Conservation (phyloP, 2,113 vertebrate species). For the Colinus virginianus region DNA sequence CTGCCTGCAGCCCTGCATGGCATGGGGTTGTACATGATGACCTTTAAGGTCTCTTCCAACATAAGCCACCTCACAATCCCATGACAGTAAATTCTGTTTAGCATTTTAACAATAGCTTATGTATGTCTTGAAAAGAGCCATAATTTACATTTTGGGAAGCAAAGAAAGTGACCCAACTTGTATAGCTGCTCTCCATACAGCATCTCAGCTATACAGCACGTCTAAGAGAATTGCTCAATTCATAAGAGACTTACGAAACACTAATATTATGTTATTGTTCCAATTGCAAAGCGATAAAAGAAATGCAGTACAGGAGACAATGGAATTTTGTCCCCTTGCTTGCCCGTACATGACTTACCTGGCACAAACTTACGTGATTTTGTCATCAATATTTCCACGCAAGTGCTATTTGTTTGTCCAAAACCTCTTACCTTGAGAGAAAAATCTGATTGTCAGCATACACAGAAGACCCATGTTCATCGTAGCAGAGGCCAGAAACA, state of each 20-base stretch:
- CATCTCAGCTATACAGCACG: background rate
- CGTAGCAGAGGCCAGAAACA: background rate
- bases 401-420: background rate
- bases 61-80: accelerated
- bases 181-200: accelerated
- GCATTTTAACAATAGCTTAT: background rate
- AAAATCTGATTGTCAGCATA: background rate
- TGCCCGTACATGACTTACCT: background rate
- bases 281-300: background rate
- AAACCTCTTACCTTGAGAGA: background rate
- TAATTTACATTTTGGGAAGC: background rate
- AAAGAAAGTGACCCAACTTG: background rate
- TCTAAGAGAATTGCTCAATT: background rate
- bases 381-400: background rate
- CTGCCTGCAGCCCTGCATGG: background rate
- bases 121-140: background rate
- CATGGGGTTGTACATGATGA: background rate
- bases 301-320: background rate
- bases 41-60: background rate
- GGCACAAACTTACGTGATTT: background rate
- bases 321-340: accelerated
- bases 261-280: background rate
- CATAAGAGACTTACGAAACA: conserved; percentile 7
- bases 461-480: background rate
- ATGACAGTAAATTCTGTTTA: background rate